These are phyloP conservation scores for Ips typographus DNA, from an alignment of 1,140 invertebrate species.

Conservation along the genomic window DNA sequence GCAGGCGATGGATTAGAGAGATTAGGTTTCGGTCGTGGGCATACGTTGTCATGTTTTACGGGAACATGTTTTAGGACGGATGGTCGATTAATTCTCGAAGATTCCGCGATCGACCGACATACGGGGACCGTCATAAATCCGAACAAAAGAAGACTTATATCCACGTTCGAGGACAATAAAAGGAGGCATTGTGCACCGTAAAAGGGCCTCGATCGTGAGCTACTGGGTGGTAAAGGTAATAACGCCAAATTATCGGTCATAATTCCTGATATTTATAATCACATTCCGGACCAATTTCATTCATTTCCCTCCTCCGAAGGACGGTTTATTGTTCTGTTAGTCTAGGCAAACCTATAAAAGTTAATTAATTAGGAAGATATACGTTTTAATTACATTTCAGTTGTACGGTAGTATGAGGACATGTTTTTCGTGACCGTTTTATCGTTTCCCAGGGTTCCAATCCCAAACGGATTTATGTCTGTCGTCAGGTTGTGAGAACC, in stretches of 20 bases:
- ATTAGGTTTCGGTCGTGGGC: conserved; percentile 20
- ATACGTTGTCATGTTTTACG: conserved; percentile 16
- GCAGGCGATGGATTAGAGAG: conserved; percentile 21
- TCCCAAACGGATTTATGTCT: conserved; percentile 7
- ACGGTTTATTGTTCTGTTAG: no score
- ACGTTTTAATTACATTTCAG: conserved; percentile 16
- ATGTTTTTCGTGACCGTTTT: conserved; percentile 16
- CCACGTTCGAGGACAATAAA: conserved; percentile 22
- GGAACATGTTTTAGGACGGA: conserved; percentile 16
- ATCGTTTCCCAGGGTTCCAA: conserved; percentile 5
- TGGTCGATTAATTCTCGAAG: not conserved
- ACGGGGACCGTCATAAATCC: conserved; percentile 22
- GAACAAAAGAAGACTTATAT: conserved; percentile 33
- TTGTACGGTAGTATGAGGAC: conserved; percentile 3
- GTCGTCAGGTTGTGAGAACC: not conserved
- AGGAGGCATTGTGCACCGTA: conserved; percentile 32
- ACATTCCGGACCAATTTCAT: conserved; percentile 22
- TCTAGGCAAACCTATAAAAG: not conserved
- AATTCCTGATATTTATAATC: conserved; percentile 16
- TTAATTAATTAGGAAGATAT: conserved; percentile 14
- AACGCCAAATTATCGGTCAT: conserved; percentile 28
- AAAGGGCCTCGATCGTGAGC: conserved; percentile 31
- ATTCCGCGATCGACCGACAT: conserved; percentile 8
- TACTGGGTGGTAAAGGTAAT: conserved; percentile 34
- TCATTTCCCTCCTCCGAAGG: not conserved